Evolutionary conservation across 2,797 vertebrate species (phyloP).

Genomic region (Zalophus californianus): DNA sequence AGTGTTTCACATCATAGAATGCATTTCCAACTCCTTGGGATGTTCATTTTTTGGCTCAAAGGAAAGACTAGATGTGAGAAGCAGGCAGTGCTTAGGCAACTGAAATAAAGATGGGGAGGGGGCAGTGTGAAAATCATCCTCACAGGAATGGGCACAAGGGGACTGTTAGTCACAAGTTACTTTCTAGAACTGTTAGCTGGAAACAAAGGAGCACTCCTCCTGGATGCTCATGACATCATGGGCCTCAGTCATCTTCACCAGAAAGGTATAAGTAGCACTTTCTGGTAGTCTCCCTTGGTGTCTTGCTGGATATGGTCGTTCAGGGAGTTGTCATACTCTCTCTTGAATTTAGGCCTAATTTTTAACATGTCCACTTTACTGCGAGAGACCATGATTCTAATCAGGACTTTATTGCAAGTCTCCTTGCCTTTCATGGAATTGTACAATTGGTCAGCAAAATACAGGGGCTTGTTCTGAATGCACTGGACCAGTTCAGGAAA

Average conservation of each 20-base stretch:
- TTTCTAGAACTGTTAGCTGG: background rate
- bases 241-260: constrained; percentile 91
- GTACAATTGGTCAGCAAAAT: background rate
- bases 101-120: background rate
- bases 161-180: background rate
- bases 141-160: background rate
- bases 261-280: constrained; percentile 93
- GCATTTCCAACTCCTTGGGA: background rate
- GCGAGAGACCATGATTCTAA: background rate
- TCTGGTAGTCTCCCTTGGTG: constrained; percentile 98
- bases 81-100: background rate
- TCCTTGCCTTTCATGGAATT: background rate
- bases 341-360: background rate
- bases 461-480: background rate
- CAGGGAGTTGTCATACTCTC: background rate
- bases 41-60: background rate
- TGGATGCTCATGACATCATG: background rate
- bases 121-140: background rate
- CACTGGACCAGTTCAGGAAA: background rate
- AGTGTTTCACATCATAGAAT: background rate
- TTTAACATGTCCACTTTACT: background rate
- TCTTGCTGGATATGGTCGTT: constrained; percentile 90
- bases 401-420: background rate
- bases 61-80: background rate
- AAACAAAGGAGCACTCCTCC: background rate